Evolutionary conservation across 2,888 invertebrate genomes (phyloP).

Genomic region (Archaeoteleia sp.): DNA sequence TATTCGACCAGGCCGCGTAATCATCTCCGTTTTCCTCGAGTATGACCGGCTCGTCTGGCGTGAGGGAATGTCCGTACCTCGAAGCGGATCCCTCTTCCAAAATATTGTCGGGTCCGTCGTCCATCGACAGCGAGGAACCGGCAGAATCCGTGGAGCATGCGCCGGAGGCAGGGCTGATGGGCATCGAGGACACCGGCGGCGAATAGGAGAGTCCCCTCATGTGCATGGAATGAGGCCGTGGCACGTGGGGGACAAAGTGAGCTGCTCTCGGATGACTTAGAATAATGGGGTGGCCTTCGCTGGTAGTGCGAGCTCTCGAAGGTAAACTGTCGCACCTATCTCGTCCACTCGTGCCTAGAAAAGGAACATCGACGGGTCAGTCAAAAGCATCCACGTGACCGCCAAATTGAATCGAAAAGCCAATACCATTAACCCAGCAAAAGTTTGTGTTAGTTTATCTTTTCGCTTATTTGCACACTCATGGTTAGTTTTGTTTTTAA

Average conservation of each 20-base stretch:
- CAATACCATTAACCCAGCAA: slow-evolving; percentile 60
- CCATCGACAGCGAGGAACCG: slow-evolving; percentile 82
- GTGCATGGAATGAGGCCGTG: slow-evolving; percentile 75
- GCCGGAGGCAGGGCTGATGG: slow-evolving; percentile 79
- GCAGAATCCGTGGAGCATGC: slow-evolving; percentile 81
- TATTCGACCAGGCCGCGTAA: slow-evolving; percentile 72
- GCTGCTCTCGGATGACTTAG: slow-evolving; percentile 71
- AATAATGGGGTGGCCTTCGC: slow-evolving; percentile 77
- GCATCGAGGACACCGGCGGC: slow-evolving; percentile 77
- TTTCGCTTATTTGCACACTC: slow-evolving; percentile 52
- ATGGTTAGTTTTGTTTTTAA: slow-evolving; percentile 42
- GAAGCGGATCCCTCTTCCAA: slow-evolving; percentile 66
- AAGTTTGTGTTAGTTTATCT: too few species aligned
- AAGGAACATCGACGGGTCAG: too few species aligned
- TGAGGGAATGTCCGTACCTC: slow-evolving; percentile 77
- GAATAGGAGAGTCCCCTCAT: slow-evolving; percentile 75
- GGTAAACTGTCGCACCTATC: slow-evolving; percentile 91
- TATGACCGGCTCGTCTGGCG: slow-evolving; percentile 80
- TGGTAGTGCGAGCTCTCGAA: slow-evolving; percentile 81
- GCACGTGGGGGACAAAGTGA: slow-evolving; percentile 74
- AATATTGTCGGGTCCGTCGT: slow-evolving; percentile 77
- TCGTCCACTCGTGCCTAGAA: slow-evolving; percentile 76
- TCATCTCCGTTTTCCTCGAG: slow-evolving; percentile 81
- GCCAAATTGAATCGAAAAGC: slow-evolving; percentile 48
- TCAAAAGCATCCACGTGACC: too few species aligned